phyloP scores from a whole-genome alignment of 2,113 vertebrate genomes.

The Syrrhaptes paradoxus region DNA sequence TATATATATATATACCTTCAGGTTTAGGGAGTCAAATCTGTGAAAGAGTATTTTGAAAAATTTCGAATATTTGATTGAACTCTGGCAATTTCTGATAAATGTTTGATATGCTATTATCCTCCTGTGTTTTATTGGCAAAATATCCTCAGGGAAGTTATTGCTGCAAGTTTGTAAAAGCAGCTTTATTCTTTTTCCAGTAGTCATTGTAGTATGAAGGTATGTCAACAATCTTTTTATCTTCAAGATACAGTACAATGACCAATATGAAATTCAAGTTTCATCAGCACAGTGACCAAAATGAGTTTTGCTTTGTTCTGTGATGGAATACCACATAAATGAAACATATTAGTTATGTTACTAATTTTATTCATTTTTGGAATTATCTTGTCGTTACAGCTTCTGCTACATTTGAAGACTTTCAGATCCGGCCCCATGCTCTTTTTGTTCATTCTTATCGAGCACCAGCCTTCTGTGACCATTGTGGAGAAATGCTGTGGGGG shows the following conservation, averaged over 20 bases:
- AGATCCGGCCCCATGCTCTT: constrained; percentile 93
- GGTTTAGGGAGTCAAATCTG: neutral
- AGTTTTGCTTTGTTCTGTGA: neutral
- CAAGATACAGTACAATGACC: neutral
- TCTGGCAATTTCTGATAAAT: neutral
- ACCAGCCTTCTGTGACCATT: constrained; percentile 97
- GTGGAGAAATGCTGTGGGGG: constrained; percentile 98
- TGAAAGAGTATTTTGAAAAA: neutral
- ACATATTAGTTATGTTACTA: neutral
- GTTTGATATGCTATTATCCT: neutral
- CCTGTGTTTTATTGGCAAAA: neutral
- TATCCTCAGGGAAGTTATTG: neutral
- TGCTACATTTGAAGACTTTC: constrained; percentile 95
- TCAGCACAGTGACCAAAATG: neutral
- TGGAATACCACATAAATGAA: neutral
- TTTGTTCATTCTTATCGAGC: constrained; percentile 96
- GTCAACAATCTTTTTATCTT: neutral
- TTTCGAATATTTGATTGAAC: neutral
- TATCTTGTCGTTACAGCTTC: constrained; percentile 80
- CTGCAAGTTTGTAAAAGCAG: neutral
- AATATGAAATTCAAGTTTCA: neutral
- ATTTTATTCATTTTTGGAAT: neutral
- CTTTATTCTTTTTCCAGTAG: neutral
- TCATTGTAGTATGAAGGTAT: neutral
- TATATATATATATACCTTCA: neutral